Base-by-base conservation (phyloP, 2,888 invertebrate genomes). In the Auanema sp. region DNA sequence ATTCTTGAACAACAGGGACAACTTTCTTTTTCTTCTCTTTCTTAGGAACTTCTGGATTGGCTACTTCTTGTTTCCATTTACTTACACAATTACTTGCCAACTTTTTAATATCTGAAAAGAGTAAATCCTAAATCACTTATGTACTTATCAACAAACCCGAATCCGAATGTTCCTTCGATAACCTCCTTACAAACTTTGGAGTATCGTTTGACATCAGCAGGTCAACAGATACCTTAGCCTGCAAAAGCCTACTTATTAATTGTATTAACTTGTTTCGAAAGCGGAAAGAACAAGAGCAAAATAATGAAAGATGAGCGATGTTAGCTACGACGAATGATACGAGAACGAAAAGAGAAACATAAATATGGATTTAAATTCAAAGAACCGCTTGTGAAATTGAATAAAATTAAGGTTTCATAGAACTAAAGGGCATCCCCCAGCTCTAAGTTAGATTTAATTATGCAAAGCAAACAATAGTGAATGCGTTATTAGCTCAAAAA, bases 161-260 rank as follows among this genome's bases (percentile, higher is more conserved):
- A 24, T 62, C 53, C 21, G 51, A 44, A 41, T 58, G 58, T 14
- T 33, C 56, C 47, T 66, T 91, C 8, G 92, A 91, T 50, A 93
- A 86, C 60, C 90, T 90, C 85, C 94, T 94, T 23, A 96, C 91
- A 68, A 93, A 87, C 85, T 93, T 93, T 1, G 96, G 93, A 75
- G 92, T 91, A 76, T 91, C 91, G 84, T 95, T 95, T 77, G 91
- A 90, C 86, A 92, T 93, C 59, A 96, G 87, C 71, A 93, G 88
- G 81, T 92, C 91, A 59, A 95, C 90, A 84, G 92, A 92, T 58
- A 95, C 92, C 11, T 63, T 51, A n/a, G 51, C 52, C 63, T 63
- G 44, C 50, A 63, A 58, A 40, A n/a, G 25, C 14, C 3, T 8
- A 33, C 33, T 33, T 33, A 33, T 5, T 33, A 33, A 8, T 33